These are phyloP conservation scores for Odontomyia ornata DNA, from an alignment of 2,888 invertebrate genomes.

Conservation along the genomic window DNA sequence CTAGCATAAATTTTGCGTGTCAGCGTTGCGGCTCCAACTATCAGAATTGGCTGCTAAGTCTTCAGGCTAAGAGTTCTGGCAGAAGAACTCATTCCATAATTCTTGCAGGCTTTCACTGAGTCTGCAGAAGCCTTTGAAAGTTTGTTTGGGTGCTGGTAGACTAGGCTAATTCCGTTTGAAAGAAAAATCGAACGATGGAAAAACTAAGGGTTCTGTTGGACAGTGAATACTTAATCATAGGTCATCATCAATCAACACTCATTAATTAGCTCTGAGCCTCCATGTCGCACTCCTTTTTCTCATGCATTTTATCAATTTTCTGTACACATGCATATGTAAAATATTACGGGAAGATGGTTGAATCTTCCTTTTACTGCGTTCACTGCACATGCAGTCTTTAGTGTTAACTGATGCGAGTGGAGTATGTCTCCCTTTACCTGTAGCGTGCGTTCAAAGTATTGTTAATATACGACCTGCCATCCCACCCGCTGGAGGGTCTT, in stretches of 20 bases:
- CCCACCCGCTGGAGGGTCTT: not conserved
- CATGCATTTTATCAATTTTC: not conserved
- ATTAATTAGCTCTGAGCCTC: not conserved
- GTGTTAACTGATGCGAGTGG: no score
- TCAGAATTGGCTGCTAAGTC: not conserved
- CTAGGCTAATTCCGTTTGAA: no score
- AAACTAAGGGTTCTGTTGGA: no score
- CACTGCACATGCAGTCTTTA: no score
- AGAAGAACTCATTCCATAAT: not conserved
- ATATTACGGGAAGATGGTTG: no score
- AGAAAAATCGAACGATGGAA: no score
- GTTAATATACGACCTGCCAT: not conserved
- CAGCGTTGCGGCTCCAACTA: not conserved
- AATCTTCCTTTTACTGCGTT: no score
- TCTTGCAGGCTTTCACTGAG: not conserved
- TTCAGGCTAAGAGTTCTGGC: not conserved
- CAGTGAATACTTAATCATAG: not conserved
- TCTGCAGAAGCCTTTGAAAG: not conserved
- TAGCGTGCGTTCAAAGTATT: not conserved
- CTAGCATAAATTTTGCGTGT: constrained; percentile 38
- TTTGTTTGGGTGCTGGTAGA: no score
- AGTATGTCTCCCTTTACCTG: no score
- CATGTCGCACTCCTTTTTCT: not conserved
- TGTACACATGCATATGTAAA: not conserved
- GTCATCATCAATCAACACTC: not conserved